These are phyloP conservation scores for Amazona guildingii DNA, from an alignment of 2,113 vertebrate genomes.

Conservation along the genomic window DNA sequence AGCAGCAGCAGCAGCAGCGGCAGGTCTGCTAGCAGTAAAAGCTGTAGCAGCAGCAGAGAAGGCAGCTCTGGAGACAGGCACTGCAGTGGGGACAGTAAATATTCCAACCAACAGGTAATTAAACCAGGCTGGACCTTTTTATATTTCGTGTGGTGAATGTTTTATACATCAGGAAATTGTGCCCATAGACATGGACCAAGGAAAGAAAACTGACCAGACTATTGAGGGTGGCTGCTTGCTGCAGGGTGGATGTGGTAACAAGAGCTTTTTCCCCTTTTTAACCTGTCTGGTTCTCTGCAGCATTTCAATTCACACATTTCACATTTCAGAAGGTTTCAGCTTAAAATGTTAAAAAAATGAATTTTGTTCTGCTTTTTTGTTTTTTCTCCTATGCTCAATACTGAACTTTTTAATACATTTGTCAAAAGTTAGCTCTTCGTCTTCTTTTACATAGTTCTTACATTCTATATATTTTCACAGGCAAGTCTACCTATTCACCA, in stretches of 20 bases:
- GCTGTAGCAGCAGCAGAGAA: slow-evolving; percentile 8
- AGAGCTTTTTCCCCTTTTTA: background rate
- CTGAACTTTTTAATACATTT: background rate
- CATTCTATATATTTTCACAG: slow-evolving; percentile 4
- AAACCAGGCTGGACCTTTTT: background rate
- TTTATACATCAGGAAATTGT: background rate
- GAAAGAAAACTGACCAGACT: background rate
- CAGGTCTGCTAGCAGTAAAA: background rate
- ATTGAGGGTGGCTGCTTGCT: background rate
- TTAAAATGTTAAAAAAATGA: background rate
- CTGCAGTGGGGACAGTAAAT: background rate
- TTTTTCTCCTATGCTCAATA: background rate
- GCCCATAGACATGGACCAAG: background rate
- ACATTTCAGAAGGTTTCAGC: background rate
- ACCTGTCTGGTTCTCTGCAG: background rate
- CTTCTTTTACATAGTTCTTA: background rate
- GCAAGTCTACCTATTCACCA: slow-evolving; percentile 12
- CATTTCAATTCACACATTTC: background rate
- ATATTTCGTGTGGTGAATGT: background rate
- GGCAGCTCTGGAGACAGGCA: background rate
- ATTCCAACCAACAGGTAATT: slow-evolving; percentile 23
- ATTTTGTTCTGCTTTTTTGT: background rate
- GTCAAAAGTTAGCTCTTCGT: background rate
- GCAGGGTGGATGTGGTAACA: background rate
- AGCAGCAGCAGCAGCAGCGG: background rate